phyloP scores from a whole-genome alignment of 2,888 invertebrate species.

The Cecidostiba fungosa region DNA sequence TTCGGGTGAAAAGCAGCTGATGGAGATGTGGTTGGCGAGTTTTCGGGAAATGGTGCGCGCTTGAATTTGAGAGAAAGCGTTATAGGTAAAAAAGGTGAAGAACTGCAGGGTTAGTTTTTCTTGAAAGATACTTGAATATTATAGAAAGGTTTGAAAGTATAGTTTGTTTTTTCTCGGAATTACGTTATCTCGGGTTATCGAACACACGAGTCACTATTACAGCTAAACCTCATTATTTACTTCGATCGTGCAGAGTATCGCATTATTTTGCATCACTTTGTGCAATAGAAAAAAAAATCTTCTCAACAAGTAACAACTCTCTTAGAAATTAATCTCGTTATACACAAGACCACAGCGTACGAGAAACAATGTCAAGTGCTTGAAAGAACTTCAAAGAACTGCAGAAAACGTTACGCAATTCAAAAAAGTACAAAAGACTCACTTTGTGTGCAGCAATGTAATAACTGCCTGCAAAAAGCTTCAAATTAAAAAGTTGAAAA shows the following conservation, averaged over 20 bases:
- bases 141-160: too few relatives aligned
- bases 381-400: too few relatives aligned
- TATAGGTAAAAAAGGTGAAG: too few relatives aligned
- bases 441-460: neutral
- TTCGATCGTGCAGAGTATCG: neutral
- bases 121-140: too few relatives aligned
- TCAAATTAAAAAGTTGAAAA: neutral
- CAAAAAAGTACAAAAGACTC: neutral
- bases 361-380: neutral
- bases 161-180: too few relatives aligned
- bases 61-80: too few relatives aligned
- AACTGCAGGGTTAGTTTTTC: too few relatives aligned
- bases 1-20: neutral
- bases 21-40: neutral
- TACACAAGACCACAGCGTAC: neutral
- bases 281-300: slow-evolving; percentile 1
- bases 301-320: neutral
- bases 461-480: too few relatives aligned
- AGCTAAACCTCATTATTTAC: neutral
- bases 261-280: neutral
- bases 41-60: too few relatives aligned
- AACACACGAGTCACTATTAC: too few relatives aligned
- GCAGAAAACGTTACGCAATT: neutral
- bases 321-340: neutral
- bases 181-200: too few relatives aligned